A percentile compares a stretch with the other conserved stretches of the same genome.
phyloP scores from a whole-genome alignment of 1,140 invertebrate species.

The Leptinotarsa defecta region DNA sequence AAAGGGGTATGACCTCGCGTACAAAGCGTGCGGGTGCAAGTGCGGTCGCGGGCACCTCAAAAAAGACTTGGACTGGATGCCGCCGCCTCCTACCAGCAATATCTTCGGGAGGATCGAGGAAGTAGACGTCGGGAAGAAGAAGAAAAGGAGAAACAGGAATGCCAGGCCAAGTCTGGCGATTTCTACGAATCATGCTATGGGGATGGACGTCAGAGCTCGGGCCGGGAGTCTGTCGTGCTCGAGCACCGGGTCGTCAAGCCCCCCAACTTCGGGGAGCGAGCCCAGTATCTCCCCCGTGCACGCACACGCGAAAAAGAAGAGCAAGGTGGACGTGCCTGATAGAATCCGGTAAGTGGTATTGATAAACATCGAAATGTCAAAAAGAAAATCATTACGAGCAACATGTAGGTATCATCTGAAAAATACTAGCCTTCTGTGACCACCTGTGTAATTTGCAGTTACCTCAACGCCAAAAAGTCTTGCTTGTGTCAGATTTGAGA shows the following conservation, averaged over 20 bases:
- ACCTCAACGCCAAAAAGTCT: too few relatives aligned
- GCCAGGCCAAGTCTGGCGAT: slow-evolving; percentile 64
- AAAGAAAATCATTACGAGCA: neutral
- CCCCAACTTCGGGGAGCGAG: slow-evolving; percentile 69
- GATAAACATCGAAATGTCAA: too few relatives aligned
- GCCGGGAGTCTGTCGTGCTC: slow-evolving; percentile 68
- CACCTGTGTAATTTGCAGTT: neutral
- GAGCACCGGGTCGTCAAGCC: slow-evolving; percentile 69
- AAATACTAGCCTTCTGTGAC: neutral
- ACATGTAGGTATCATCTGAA: neutral
- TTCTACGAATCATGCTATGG: slow-evolving; percentile 57
- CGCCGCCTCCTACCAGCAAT: slow-evolving; percentile 61
- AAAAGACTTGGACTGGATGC: slow-evolving; percentile 91
- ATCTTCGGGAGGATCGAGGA: slow-evolving; percentile 55
- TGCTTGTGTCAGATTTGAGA: too few relatives aligned
- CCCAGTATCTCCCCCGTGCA: slow-evolving; percentile 72
- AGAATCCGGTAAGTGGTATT: slow-evolving; percentile 71
- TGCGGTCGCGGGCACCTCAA: slow-evolving; percentile 88
- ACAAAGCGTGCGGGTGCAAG: slow-evolving; percentile 85
- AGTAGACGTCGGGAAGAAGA: slow-evolving; percentile 68
- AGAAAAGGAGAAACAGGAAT: slow-evolving; percentile 70
- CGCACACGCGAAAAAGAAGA: slow-evolving; percentile 70
- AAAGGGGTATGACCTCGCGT: slow-evolving; percentile 93
- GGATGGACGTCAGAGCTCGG: slow-evolving; percentile 58
- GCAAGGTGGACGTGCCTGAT: slow-evolving; percentile 79